phyloP scores from a whole-genome alignment of 2,888 invertebrate species.

The Caenorhabditis sulstoni region DNA sequence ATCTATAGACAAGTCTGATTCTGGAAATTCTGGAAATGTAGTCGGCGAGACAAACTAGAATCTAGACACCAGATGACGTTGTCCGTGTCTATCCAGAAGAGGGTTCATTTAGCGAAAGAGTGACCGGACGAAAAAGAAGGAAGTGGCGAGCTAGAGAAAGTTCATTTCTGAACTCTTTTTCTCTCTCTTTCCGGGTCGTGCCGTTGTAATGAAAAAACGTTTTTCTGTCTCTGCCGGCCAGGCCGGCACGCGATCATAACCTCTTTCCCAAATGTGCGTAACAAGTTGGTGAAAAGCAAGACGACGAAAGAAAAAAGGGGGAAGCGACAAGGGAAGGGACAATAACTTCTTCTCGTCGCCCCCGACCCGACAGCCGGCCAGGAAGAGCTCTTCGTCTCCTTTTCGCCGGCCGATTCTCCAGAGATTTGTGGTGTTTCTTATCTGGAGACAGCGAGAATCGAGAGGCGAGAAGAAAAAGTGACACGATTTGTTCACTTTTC shows the following conservation, averaged over 20 bases:
- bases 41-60: not conserved
- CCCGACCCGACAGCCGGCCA: conserved; percentile 6
- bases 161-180: conserved; percentile 17
- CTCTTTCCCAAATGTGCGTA: conserved; percentile 4
- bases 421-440: conserved; percentile 24
- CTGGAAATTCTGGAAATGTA: no score
- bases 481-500: no score
- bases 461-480: not conserved
- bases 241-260: conserved; percentile 16
- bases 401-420: conserved; percentile 33
- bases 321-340: not conserved
- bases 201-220: conserved; percentile 1
- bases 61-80: no score
- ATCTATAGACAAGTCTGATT: no score
- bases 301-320: not conserved
- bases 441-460: not conserved
- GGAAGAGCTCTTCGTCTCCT: conserved; percentile 8
- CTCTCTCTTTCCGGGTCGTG: not conserved
- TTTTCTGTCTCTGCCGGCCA: no score
- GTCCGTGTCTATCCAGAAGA: not conserved
- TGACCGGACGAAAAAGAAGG: not conserved
- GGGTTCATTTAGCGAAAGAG: not conserved
- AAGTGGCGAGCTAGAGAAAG: not conserved
- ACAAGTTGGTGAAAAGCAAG: conserved; percentile 20
- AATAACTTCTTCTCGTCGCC: conserved; percentile 16